phyloP scores from a whole-genome alignment of 2,888 invertebrate genomes.

The Drosophila fungiperda region DNA sequence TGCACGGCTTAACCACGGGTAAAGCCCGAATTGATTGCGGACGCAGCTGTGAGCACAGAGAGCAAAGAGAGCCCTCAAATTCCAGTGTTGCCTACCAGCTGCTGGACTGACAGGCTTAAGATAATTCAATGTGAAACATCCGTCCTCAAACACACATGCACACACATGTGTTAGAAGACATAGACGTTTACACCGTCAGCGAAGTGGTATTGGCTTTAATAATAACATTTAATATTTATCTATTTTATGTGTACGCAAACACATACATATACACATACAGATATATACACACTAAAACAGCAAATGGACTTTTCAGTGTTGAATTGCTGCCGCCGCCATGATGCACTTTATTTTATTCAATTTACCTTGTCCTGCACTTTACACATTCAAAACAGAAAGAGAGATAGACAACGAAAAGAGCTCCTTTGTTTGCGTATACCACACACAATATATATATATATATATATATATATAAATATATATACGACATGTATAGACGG shows the following conservation, averaged over 20 bases:
- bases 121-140: slow-evolving; percentile 36
- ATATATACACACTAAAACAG: slow-evolving; percentile 20
- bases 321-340: slow-evolving; percentile 45
- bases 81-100: slow-evolving; percentile 45
- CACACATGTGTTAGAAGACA: slow-evolving; percentile 3
- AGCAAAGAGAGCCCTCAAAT: slow-evolving; percentile 21
- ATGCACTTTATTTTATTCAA: slow-evolving; percentile 57
- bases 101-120: slow-evolving; percentile 46
- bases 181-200: slow-evolving; percentile 26
- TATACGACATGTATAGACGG: slow-evolving; percentile 1
- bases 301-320: slow-evolving; percentile 34
- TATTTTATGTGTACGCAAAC: slow-evolving; percentile 33
- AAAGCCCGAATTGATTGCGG: slow-evolving; percentile 16
- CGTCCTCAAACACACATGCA: slow-evolving; percentile 11
- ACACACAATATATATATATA: slow-evolving; percentile 17
- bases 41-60: slow-evolving; percentile 28
- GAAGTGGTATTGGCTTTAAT: slow-evolving; percentile 30
- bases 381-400: slow-evolving; percentile 57
- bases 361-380: slow-evolving; percentile 62
- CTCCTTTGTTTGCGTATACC: slow-evolving; percentile 60
- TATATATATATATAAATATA: not conserved
- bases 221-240: slow-evolving; percentile 49
- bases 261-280: not conserved
- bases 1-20: slow-evolving; percentile 27
- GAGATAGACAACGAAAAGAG: slow-evolving; percentile 46